Percentiles rank a stretch among this genome's conserved stretches.
These are phyloP conservation scores for Gymnoscopelus microlampas DNA, from an alignment of 2,797 vertebrate genomes.

Conservation along the genomic window DNA sequence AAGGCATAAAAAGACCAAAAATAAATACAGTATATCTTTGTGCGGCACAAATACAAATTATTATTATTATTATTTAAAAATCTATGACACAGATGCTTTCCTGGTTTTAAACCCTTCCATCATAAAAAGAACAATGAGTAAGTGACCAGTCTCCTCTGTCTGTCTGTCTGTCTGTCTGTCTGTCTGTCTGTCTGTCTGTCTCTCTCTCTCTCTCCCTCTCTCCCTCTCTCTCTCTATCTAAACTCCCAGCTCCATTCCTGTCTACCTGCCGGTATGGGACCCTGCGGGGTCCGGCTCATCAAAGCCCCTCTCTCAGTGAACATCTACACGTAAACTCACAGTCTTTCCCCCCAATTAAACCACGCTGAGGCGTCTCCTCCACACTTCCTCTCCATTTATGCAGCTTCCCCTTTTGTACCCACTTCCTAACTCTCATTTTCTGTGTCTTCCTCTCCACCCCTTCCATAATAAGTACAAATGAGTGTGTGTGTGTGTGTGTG, in stretches of 20 bases:
- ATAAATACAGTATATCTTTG: no score
- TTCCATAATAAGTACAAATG: neutral
- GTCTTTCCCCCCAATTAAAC: constrained; percentile 61
- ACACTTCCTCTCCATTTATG: constrained; percentile 28
- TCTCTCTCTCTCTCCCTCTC: constrained; percentile 25
- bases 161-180: neutral
- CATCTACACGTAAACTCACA: constrained; percentile 52
- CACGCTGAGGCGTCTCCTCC: constrained; percentile 38
- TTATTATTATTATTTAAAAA: no score
- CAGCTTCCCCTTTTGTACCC: neutral
- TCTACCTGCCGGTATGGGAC: constrained; percentile 47
- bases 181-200: neutral
- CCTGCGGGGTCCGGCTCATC: constrained; percentile 54
- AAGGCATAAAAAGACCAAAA: no score
- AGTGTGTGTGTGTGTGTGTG: no score
- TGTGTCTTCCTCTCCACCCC: constrained; percentile 7
- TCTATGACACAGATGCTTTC: no score
- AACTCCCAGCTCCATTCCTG: constrained; percentile 42
- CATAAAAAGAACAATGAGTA: constrained; percentile 60
- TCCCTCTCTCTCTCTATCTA: constrained; percentile 10
- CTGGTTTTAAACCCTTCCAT: constrained; percentile 38
- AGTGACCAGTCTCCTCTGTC: constrained; percentile 30
- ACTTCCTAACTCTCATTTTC: constrained; percentile 1
- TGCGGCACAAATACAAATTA: no score
- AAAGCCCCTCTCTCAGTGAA: constrained; percentile 53